Conservation (phyloP, 2,113 vertebrate species). For the Ibidorhyncha struthersii region DNA sequence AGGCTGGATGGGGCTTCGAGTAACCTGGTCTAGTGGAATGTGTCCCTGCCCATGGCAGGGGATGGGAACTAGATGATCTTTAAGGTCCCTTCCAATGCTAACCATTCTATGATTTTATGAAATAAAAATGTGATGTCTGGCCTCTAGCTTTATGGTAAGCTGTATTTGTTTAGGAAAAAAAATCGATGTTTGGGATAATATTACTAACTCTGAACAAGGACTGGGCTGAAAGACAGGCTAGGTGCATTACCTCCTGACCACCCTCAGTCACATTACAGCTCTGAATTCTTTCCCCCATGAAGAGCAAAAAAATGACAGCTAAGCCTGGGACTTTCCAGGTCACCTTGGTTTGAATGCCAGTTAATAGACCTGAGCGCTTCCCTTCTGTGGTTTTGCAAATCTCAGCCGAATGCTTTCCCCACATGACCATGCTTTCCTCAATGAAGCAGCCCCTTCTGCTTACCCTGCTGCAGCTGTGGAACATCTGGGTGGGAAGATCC, state of each 20-base stretch:
- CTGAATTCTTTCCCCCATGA: background rate
- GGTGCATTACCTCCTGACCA: background rate
- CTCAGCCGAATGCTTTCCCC: background rate
- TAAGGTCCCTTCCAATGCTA: background rate
- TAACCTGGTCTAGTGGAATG: background rate
- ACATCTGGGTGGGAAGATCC: constrained; percentile 45
- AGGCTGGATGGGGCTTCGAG: background rate
- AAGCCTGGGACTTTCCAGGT: background rate
- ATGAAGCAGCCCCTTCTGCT: background rate
- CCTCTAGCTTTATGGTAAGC: background rate
- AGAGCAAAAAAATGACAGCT: background rate
- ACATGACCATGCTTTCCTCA: background rate
- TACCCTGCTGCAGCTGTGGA: constrained; percentile 35
- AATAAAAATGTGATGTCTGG: background rate
- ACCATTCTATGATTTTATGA: background rate
- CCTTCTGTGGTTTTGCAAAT: background rate
- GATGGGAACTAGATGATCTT: background rate
- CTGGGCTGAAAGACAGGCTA: background rate
- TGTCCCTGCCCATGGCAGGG: background rate
- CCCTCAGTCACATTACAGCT: background rate
- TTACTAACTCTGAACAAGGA: background rate
- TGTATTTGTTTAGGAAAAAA: background rate
- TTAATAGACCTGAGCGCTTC: background rate
- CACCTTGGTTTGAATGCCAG: background rate
- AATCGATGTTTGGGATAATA: background rate